Base-by-base conservation (phyloP, 2,113 vertebrate genomes). In the Triplophysa siluroides region DNA sequence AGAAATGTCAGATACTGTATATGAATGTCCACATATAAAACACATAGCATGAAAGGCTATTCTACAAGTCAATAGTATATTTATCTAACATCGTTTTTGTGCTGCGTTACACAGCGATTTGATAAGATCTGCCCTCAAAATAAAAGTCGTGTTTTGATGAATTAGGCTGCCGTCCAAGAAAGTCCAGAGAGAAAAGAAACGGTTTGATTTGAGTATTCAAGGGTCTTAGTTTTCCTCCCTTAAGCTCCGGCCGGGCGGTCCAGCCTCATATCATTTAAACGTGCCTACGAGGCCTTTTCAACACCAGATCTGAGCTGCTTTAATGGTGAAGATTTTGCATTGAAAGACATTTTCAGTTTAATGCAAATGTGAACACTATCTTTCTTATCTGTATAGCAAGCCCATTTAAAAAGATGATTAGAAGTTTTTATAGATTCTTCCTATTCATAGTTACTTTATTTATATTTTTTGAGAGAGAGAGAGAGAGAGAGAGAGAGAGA, bases 131-230 rank as follows among this genome's bases (percentile, higher is more conserved):
- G 23, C 26, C 74, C 45, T 76, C 41, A 63, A 21, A 76, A 67
- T 50, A 58, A 73, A 64, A 64, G 26, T 47, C 16, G 24, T 38
- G 45, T n/a, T 45, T 50, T 66, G 68, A 29, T 65, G 65, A 66
- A 78, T 81, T 85, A 81, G 45, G 26, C 65, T 63, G 33, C 56
- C 24, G 84, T 65, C 78, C 76, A n/a, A 85, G 70, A 64, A 80
- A 63, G 67, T 83, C 82, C 80, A 52, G 74, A 79, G 76, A 69
- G 61, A 74, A 52, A 80, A 73, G 43, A 70, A 80, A 80, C 81
- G 41, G 78, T 78, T 88, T 86, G 81, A 77, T 67, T 81, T 78
- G 67, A 75, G 64, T 29, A 70, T 74, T 68, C 78, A 84, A 77
- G 69, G 62, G 83, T 74, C 71, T 24, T 60, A 52, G n/a, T 56